Evolutionary conservation across 2,113 vertebrate species (phyloP).

Genomic region (Etheostoma spectabile): DNA sequence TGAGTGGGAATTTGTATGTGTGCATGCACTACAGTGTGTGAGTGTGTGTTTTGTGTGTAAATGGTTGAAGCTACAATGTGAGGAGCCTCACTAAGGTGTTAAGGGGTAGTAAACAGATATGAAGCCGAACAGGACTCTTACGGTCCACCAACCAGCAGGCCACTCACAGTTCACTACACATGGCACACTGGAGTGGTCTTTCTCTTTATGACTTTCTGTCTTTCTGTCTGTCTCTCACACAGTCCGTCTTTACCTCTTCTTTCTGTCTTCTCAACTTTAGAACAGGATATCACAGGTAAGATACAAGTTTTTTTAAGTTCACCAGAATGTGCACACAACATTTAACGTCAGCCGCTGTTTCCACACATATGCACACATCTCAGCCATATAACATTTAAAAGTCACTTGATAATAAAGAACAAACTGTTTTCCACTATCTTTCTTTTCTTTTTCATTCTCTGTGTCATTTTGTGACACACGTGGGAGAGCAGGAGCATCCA

Average conservation of each 20-base stretch:
- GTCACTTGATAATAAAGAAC: slow-evolving; percentile 18
- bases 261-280: slow-evolving; percentile 4
- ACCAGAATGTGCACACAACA: background rate
- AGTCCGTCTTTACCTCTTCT: slow-evolving; percentile 4
- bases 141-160: slow-evolving; percentile 64
- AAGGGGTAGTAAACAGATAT: slow-evolving; percentile 67
- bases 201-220: slow-evolving; percentile 38
- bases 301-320: slow-evolving; percentile 17
- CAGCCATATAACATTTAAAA: background rate
- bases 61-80: slow-evolving; percentile 39
- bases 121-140: slow-evolving; percentile 68
- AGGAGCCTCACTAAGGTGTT: slow-evolving; percentile 56
- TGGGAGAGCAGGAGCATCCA: slow-evolving; percentile 50
- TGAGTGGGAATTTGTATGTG: background rate
- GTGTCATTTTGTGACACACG: slow-evolving; percentile 37
- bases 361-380: slow-evolving; percentile 3
- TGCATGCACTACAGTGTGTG: background rate
- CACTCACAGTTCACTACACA: slow-evolving; percentile 72
- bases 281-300: background rate
- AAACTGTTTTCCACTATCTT: slow-evolving; percentile 36
- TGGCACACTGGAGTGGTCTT: slow-evolving; percentile 50
- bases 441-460: slow-evolving; percentile 19
- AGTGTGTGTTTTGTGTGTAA: slow-evolving; percentile 4
- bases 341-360: slow-evolving; percentile 6
- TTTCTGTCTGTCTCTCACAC: slow-evolving; percentile 31